phyloP scores from a whole-genome alignment of 2,113 vertebrate species.

The Pygoscelis antarcticus region DNA sequence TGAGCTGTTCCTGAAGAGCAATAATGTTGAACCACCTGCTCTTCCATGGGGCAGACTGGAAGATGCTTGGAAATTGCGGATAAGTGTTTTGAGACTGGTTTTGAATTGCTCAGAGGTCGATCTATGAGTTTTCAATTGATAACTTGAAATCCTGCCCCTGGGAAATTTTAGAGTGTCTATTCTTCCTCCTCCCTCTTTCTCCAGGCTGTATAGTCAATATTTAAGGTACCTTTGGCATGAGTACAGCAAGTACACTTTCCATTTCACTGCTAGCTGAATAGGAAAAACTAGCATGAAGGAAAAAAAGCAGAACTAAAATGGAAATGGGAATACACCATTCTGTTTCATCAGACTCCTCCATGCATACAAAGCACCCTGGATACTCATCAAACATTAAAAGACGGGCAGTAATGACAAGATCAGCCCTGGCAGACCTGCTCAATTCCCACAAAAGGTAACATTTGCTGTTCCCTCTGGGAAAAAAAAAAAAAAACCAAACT shows the following conservation, averaged over 20 bases:
- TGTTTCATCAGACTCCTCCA: neutral
- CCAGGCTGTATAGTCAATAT: neutral
- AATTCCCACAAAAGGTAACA: neutral
- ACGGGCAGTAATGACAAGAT: neutral
- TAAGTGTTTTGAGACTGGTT: neutral
- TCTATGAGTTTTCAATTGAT: neutral
- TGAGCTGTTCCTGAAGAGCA: neutral
- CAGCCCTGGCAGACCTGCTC: neutral
- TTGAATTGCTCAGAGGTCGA: neutral
- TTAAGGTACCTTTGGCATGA: neutral
- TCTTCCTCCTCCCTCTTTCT: neutral
- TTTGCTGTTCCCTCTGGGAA: neutral
- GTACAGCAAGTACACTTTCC: neutral
- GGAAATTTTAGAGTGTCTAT: neutral
- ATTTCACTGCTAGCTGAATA: neutral
- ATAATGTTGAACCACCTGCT: neutral
- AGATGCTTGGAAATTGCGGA: neutral
- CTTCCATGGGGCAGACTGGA: neutral
- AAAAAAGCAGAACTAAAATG: neutral
- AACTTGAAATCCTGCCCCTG: neutral
- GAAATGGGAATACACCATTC: neutral
- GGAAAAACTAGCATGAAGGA: neutral
- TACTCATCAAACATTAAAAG: neutral
- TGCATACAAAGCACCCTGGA: neutral
- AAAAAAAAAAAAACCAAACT: neutral